phyloP scores from a whole-genome alignment of 2,113 vertebrate genomes.

The Galemys pyrenaicus region DNA sequence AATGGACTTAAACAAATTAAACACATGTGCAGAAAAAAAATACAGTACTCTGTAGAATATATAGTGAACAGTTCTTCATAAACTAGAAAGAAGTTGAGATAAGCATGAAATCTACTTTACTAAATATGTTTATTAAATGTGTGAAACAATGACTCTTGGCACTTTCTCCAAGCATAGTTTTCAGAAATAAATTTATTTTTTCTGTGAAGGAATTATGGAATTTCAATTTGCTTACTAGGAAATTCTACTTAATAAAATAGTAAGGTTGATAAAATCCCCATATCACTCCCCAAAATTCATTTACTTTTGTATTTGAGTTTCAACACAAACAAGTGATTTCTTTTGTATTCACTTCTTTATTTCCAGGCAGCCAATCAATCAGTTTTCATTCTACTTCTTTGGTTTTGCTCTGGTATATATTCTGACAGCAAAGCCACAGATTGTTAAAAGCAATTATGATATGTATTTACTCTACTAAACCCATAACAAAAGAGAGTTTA shows the following conservation, averaged over 20 bases:
- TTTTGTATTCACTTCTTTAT: not conserved
- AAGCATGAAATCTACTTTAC: conserved; percentile 32
- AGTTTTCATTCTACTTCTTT: not conserved
- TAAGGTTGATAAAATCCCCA: conserved; percentile 42
- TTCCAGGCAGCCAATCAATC: not conserved
- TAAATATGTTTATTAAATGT: conserved; percentile 7
- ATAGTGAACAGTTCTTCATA: not conserved
- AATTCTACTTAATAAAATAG: conserved; percentile 55
- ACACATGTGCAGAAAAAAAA: not conserved
- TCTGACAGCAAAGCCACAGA: not conserved
- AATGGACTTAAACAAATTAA: not conserved
- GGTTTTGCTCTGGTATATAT: not conserved
- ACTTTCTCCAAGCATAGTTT: conserved; percentile 51
- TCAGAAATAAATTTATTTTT: conserved; percentile 30
- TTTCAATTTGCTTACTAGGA: conserved; percentile 56
- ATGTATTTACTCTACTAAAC: not conserved
- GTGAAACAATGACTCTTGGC: not conserved
- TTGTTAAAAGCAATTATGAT: not conserved
- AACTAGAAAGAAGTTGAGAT: not conserved
- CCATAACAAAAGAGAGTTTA: not conserved
- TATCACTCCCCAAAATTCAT: not conserved
- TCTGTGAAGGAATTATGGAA: not conserved
- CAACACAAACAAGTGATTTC: not conserved
- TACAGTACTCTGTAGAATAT: not conserved
- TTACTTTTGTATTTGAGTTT: conserved; percentile 30